Conservation (phyloP, 2,113 vertebrate genomes). For the Strix uralensis region DNA sequence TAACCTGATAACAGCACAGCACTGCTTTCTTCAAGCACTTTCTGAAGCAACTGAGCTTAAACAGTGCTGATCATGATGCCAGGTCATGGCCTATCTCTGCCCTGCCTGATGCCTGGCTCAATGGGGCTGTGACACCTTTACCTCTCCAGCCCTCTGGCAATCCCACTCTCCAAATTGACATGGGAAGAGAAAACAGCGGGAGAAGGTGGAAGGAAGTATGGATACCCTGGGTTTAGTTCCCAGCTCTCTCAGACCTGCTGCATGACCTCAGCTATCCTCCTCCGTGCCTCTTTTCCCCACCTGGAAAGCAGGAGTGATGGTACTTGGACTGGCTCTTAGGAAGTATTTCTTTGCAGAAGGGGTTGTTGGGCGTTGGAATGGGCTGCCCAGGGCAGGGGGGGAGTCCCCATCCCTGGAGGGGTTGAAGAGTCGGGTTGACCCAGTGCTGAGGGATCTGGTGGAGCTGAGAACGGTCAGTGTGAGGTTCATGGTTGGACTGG, state of each 20-base stretch:
- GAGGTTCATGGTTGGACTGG: too few relatives aligned
- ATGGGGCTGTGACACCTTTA: not conserved
- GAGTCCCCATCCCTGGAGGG: too few relatives aligned
- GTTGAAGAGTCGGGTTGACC: too few relatives aligned
- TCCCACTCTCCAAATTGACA: rapidly evolving
- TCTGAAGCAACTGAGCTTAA: not conserved
- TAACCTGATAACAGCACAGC: too few relatives aligned
- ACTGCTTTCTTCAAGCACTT: rapidly evolving
- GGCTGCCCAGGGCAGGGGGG: too few relatives aligned
- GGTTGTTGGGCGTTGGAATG: too few relatives aligned
- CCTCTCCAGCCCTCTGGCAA: not conserved
- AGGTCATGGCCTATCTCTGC: not conserved
- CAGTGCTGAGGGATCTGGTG: too few relatives aligned
- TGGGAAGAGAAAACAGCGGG: not conserved
- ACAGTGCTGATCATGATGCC: not conserved
- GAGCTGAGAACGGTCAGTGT: too few relatives aligned
- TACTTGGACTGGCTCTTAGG: too few relatives aligned
- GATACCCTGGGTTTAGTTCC: not conserved
- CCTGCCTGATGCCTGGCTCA: not conserved
- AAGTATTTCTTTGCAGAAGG: too few relatives aligned
- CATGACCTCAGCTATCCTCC: not conserved
- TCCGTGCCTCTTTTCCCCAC: not conserved
- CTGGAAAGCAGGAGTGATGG: not conserved
- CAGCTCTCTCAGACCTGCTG: not conserved
- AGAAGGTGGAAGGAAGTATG: not conserved